Conservation (phyloP, 2,888 invertebrate species). For the Leptura quadrifasciata region DNA sequence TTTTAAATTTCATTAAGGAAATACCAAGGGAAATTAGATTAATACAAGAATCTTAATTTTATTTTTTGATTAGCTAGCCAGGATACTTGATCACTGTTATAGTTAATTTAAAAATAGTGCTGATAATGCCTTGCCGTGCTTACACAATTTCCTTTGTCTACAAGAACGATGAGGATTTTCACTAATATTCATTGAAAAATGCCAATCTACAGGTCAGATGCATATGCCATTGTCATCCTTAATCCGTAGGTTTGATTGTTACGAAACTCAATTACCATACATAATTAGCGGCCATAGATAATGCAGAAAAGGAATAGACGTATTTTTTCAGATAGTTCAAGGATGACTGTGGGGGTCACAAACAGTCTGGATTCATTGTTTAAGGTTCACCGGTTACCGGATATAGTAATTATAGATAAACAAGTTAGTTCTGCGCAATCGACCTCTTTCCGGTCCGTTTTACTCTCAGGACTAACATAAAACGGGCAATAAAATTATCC, state of each 20-base stretch:
- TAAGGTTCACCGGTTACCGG: conserved; percentile 58
- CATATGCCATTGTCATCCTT: neutral
- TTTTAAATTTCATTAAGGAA: no score
- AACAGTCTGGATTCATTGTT: conserved; percentile 54
- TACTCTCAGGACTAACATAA: conserved; percentile 34
- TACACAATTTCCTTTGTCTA: neutral
- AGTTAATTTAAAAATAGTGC: no score
- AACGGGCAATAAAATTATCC: conserved; percentile 30
- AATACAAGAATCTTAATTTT: no score
- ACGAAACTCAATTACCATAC: conserved; percentile 5
- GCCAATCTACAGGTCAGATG: neutral
- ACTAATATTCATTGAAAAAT: neutral
- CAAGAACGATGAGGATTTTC: neutral
- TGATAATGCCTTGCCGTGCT: neutral
- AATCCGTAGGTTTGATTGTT: neutral
- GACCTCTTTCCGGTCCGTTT: conserved; percentile 47
- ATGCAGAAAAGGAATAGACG: conserved; percentile 17
- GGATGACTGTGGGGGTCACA: conserved; percentile 43
- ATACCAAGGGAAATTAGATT: no score
- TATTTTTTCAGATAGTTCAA: conserved; percentile 39
- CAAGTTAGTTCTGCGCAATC: conserved; percentile 56
- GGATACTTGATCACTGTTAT: no score
- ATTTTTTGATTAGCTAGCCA: no score
- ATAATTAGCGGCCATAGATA: conserved; percentile 11
- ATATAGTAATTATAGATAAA: conserved; percentile 57